phyloP scores from a whole-genome alignment of 1,140 invertebrate genomes.

The Drosophila guanche region DNA sequence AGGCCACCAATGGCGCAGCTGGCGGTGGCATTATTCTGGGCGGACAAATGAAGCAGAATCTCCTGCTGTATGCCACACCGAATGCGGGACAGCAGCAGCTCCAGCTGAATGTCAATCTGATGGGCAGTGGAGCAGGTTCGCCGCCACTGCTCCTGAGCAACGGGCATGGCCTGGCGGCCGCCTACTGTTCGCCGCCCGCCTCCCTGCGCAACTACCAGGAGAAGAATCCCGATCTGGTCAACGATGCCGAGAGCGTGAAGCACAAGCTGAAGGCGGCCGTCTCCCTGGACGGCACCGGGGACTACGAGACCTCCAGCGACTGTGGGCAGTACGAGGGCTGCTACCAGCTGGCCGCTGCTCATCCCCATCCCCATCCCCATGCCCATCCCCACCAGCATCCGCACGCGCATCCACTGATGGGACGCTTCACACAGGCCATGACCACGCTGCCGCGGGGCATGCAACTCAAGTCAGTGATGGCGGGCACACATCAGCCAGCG shows the following conservation, averaged over 20 bases:
- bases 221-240: constrained; percentile 90
- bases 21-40: constrained; percentile 70
- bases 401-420: constrained; percentile 53
- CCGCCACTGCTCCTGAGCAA: constrained; percentile 65
- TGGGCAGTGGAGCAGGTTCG: constrained; percentile 57
- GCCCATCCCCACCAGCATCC: constrained; percentile 19
- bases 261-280: constrained; percentile 86
- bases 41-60: constrained; percentile 81
- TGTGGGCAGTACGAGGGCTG: constrained; percentile 83
- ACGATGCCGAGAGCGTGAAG: constrained; percentile 88
- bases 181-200: constrained; percentile 77
- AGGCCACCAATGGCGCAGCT: constrained; percentile 53
- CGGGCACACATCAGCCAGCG: constrained; percentile 61
- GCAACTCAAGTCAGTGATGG: constrained; percentile 67
- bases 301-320: constrained; percentile 76
- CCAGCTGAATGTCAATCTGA: constrained; percentile 73
- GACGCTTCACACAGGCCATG: constrained; percentile 82
- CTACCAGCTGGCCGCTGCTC: constrained; percentile 71
- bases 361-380: constrained; percentile 10
- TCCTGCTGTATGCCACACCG: constrained; percentile 71
- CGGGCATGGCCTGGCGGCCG: constrained; percentile 50
- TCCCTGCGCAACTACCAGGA: constrained; percentile 86
- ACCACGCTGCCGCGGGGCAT: constrained; percentile 85
- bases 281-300: constrained; percentile 78
- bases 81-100: constrained; percentile 55